Evolutionary conservation across 1,140 invertebrate species (phyloP), one percentile per base, ranked within the genome.

Genomic region (Drosophila pallidifrons): DNA sequence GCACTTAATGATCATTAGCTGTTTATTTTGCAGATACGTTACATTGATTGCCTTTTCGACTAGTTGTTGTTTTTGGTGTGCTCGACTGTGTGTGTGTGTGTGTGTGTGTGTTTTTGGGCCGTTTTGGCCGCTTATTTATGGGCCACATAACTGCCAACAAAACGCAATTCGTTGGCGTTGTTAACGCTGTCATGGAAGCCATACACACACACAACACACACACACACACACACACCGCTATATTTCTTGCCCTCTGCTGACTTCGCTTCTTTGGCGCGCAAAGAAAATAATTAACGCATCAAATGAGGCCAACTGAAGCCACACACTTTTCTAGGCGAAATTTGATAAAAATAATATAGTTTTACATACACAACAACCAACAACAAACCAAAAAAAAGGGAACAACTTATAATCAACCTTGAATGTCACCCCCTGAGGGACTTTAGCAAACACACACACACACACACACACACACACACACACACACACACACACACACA

Each of bases 141-240:
- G 82, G 82, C 82, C 82, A 87, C 75, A 87, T 87, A 86, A 88
- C 76, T 87, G 82, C 10, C 52, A 82, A 46, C 57, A 25, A 25
- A 25, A 57, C 25, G 16, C 55, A 52, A 49, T 43, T 75, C 68
- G 58, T 15, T 73, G 65, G 58, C 57, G 66, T 61, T 79, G 66
- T 64, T 75, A 69, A 63, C 57, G 67, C 46, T 66, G 63, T 57
- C 32, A n/a, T 69, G 74, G 82, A 85, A 78, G 82, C 82, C 82
- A 67, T 78, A 75, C 20, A 25, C 20, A 75, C 30, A 8, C 3
- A 41, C 25, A 16, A 20, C 16, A 20, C 1, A 20, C 16, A 20
- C 16, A 20, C 20, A 75, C 20, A 25, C 20, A 75, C 30, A 8
- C 3, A 41, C 25, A 16, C 3, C n/a, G 5, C 16, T 3, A 20